A percentile compares a stretch with the other conserved stretches of the same genome.
Conservation (phyloP, 1,140 invertebrate genomes). For the Tetramorium parvispinum region DNA sequence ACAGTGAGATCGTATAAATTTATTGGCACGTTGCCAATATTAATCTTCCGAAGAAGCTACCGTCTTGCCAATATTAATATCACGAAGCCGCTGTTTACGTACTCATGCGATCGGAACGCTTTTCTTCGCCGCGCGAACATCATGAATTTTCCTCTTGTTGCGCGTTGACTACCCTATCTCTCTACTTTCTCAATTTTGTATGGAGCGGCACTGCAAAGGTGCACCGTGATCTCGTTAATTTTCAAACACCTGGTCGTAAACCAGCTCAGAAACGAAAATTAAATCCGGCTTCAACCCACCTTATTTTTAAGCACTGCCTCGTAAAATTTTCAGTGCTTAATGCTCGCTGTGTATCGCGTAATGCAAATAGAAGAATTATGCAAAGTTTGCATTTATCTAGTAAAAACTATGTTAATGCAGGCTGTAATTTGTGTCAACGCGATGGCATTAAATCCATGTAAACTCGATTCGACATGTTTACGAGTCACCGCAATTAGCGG, state of each 20-base stretch:
- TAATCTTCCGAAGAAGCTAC: conserved; percentile 31
- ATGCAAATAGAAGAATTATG: conserved; percentile 21
- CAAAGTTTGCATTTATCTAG: conserved; percentile 5
- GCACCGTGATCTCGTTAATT: conserved; percentile 51
- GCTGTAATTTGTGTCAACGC: conserved; percentile 29
- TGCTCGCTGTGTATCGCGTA: conserved; percentile 13
- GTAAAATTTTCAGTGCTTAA: conserved; percentile 51
- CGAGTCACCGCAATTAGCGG: conserved; percentile 52
- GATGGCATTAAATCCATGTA: conserved; percentile 30
- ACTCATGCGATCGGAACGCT: conserved; percentile 36
- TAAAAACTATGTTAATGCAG: conserved; percentile 24
- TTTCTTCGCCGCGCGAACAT: conserved; percentile 5
- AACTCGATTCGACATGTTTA: conserved; percentile 45
- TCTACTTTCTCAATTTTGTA: conserved; percentile 53
- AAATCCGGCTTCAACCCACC: conserved; percentile 38
- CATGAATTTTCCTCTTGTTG: conserved; percentile 48
- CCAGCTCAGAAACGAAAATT: conserved; percentile 44
- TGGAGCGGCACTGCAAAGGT: conserved; percentile 6
- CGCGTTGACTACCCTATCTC: conserved; percentile 31
- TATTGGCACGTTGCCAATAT: conserved; percentile 35
- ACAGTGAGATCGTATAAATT: conserved; percentile 30
- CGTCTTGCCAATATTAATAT: conserved; percentile 47
- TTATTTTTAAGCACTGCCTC: conserved; percentile 46
- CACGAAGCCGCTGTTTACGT: conserved; percentile 38
- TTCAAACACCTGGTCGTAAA: conserved; percentile 53